Base-by-base conservation (phyloP, 2,113 vertebrate genomes). In the Syngnathus typhle region DNA sequence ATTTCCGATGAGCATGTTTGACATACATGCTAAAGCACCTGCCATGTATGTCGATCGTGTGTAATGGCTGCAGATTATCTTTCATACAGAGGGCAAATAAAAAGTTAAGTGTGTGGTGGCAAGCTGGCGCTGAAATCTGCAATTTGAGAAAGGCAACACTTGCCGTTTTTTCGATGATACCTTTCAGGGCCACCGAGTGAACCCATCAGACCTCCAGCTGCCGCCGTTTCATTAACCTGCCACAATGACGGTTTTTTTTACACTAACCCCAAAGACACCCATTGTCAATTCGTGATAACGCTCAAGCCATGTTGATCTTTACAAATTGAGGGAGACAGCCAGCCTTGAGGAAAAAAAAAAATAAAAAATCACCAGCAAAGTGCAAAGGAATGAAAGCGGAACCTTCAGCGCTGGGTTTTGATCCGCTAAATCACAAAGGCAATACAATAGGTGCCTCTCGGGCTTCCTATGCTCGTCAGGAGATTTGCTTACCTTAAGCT, bases 401-500 rank as follows among this genome's bases (percentile, higher is more conserved):
- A 0, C 27, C 63, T 72, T 18, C 32, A 54, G 69, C 51, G 71
- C 60, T 51, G 60, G 64, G 58, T 74, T 76, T 67, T 54, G 65
- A 66, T 72, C 69, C 79, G 39, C 61, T 61, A 72, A 60, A 69
- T 60, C 49, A 43, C 23, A 63, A 68, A 21, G 46, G 71, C 61
- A 75, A 70, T 63, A 63, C 46, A 63, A 63, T 69, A 56, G 65
- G 60, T 64, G 68, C 16, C 47, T 65, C 58, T 61, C 60, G 67
- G 67, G 67, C 18, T 65, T 79, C 75, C 79, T 73, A 68, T 54
- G 77, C 73, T 82, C 79, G 82, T 82, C 66, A 18, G 70, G 75
- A 76, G 82, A 83, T 85, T 58, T 78, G 75, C 89, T 88, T 90
- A 90, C 88, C 89, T 90, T 82, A 82, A 73, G 71, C n/a, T 87